Evolutionary conservation across 2,888 invertebrate genomes (phyloP).

Genomic region (Lagria hirta): DNA sequence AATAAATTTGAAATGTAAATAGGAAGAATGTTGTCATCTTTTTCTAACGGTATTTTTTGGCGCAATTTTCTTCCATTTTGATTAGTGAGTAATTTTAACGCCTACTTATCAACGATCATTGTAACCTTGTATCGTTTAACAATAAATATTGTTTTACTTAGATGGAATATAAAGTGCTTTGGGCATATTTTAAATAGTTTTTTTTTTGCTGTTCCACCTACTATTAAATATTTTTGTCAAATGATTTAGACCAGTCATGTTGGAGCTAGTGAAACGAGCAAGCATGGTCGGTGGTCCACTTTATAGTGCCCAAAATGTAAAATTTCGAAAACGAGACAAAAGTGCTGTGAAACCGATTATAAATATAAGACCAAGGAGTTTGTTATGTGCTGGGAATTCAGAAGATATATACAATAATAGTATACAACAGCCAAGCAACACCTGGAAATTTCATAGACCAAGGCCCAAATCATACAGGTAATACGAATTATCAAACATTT

Average conservation of each 20-base stretch:
- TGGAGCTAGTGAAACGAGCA: conserved; percentile 44
- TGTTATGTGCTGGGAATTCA: conserved; percentile 45
- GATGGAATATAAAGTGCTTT: conserved; percentile 14
- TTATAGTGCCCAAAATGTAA: conserved; percentile 38
- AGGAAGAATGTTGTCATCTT: too few relatives aligned
- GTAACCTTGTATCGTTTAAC: conserved; percentile 21
- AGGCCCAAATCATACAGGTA: conserved; percentile 51
- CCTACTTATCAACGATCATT: conserved; percentile 14
- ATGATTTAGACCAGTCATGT: conserved; percentile 30
- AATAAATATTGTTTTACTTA: conserved; percentile 18
- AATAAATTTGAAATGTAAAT: not conserved
- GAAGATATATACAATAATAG: conserved; percentile 44
- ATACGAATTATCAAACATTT: not conserved
- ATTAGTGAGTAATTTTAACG: conserved; percentile 22
- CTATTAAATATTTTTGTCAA: conserved; percentile 1
- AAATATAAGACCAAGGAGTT: conserved; percentile 47
- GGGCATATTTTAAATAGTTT: too few relatives aligned
- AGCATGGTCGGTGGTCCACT: conserved; percentile 38
- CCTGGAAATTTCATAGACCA: conserved; percentile 52
- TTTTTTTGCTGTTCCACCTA: conserved; percentile 3
- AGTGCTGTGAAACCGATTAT: conserved; percentile 37
- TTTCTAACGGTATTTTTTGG: conserved; percentile 5
- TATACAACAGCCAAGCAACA: conserved; percentile 49
- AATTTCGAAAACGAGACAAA: conserved; percentile 43
- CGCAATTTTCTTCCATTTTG: too few relatives aligned